Percentiles rank a stretch among this genome's conserved stretches.
Conservation (phyloP, 1,140 invertebrate genomes). For the Galendromus occidentalis region DNA sequence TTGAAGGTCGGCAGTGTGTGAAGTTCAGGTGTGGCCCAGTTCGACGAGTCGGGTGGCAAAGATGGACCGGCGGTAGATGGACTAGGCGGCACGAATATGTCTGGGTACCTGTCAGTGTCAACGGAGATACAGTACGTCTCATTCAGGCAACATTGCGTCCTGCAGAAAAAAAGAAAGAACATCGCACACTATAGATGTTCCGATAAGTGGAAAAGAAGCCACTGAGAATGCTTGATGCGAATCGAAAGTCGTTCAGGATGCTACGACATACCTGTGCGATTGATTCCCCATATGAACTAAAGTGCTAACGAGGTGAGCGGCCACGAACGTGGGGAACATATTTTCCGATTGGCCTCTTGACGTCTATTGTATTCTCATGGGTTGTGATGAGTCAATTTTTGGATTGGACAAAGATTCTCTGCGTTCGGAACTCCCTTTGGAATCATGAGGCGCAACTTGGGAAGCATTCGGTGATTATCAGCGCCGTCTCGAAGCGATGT, state of each 20-base stretch:
- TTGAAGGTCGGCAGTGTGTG: slow-evolving; percentile 9
- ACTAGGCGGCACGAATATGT: not conserved
- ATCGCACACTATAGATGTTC: not conserved
- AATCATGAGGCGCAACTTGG: no score
- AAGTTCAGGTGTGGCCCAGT: not conserved
- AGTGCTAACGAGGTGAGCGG: not conserved
- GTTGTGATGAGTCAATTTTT: no score
- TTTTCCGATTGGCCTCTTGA: no score
- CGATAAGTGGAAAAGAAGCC: no score
- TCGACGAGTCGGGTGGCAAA: not conserved
- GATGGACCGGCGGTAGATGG: not conserved
- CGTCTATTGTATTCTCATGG: no score
- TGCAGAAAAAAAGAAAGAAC: not conserved
- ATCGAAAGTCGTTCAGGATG: no score
- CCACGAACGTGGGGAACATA: slow-evolving; percentile 1
- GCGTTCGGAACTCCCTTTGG: no score
- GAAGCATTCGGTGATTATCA: no score
- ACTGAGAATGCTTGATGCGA: no score
- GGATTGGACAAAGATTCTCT: no score
- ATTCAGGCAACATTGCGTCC: slow-evolving; percentile 11
- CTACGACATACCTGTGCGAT: not conserved
- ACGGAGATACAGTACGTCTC: slow-evolving; percentile 12
- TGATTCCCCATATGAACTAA: not conserved
- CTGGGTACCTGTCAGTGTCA: slow-evolving; percentile 10
- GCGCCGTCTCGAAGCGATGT: no score